Percentiles rank a stretch among this genome's conserved stretches.
These are phyloP conservation scores for Corythoichthys intestinalis DNA, from an alignment of 2,113 vertebrate genomes.

Conservation along the genomic window DNA sequence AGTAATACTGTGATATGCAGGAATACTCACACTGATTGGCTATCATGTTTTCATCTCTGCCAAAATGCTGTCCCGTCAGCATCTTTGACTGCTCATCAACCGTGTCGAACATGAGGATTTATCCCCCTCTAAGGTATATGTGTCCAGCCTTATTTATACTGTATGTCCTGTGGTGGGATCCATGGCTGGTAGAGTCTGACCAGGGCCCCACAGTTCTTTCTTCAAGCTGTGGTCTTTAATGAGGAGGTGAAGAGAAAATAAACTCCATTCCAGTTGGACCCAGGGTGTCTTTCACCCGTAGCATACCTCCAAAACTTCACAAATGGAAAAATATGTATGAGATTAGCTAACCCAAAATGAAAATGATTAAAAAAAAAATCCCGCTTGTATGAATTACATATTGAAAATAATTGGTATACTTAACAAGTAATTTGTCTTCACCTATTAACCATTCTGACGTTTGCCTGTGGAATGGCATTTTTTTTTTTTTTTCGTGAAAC, in stretches of 20 bases:
- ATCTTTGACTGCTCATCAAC: slow-evolving; percentile 18
- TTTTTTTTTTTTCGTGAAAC: slow-evolving; percentile 1
- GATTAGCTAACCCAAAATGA: slow-evolving; percentile 32
- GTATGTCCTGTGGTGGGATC: slow-evolving; percentile 24
- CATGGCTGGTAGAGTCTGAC: slow-evolving; percentile 60
- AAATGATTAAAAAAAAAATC: slow-evolving; percentile 21
- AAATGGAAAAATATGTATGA: slow-evolving; percentile 32
- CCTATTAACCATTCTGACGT: not conserved
- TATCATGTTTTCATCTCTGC: not conserved
- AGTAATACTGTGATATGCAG: not conserved
- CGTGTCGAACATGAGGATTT: not conserved
- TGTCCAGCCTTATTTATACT: slow-evolving; percentile 18
- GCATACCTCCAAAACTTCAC: slow-evolving; percentile 29
- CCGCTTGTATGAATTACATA: slow-evolving; percentile 5
- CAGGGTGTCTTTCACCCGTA: slow-evolving; percentile 32
- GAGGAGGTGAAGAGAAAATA: slow-evolving; percentile 50
- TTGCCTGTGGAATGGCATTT: slow-evolving; percentile 4
- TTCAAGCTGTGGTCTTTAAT: slow-evolving; percentile 55
- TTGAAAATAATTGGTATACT: slow-evolving; percentile 4
- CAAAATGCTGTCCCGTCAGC: not conserved
- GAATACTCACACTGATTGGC: not conserved
- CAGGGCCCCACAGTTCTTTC: slow-evolving; percentile 46
- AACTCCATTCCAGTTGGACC: slow-evolving; percentile 36
- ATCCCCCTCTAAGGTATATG: slow-evolving; percentile 18
- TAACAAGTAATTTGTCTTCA: slow-evolving; percentile 18